Evolutionary conservation across 35 echinoderm and acorn worm genomes (phyloP).

Genomic region (Heliocidaris erythrogramma): DNA sequence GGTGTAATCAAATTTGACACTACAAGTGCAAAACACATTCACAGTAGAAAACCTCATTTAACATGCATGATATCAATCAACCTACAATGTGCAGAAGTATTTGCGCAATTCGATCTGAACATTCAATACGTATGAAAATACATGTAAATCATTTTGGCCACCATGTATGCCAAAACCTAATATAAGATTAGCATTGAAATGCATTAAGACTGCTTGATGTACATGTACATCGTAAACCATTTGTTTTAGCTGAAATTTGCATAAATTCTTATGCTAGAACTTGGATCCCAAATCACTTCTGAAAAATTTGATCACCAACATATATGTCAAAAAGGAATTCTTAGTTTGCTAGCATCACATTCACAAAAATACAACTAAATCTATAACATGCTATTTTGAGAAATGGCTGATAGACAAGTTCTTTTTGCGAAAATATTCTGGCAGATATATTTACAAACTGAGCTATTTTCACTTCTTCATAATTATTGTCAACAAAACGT

Average conservation of each 20-base stretch:
- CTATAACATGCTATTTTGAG: no score
- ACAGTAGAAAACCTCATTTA: background rate
- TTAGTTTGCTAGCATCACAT: no score
- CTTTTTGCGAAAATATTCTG: no score
- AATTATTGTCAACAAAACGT: no score
- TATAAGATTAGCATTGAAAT: background rate
- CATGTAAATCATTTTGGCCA: no score
- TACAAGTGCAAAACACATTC: background rate
- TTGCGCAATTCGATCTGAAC: background rate
- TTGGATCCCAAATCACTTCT: background rate
- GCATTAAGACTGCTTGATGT: background rate
- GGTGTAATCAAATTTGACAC: background rate
- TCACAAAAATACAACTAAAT: background rate
- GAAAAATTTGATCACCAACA: background rate
- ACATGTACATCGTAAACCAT: background rate
- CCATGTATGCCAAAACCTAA: no score
- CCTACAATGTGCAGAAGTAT: background rate
- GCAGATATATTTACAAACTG: no score
- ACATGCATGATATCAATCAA: background rate
- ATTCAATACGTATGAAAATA: no score
- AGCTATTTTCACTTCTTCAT: no score
- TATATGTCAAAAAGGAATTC: no score
- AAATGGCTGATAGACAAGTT: background rate
- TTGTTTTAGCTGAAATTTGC: background rate
- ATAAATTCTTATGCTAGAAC: background rate